These are phyloP conservation scores for Sebastes iracundus DNA, from an alignment of 2,797 vertebrate species.

Conservation along the genomic window DNA sequence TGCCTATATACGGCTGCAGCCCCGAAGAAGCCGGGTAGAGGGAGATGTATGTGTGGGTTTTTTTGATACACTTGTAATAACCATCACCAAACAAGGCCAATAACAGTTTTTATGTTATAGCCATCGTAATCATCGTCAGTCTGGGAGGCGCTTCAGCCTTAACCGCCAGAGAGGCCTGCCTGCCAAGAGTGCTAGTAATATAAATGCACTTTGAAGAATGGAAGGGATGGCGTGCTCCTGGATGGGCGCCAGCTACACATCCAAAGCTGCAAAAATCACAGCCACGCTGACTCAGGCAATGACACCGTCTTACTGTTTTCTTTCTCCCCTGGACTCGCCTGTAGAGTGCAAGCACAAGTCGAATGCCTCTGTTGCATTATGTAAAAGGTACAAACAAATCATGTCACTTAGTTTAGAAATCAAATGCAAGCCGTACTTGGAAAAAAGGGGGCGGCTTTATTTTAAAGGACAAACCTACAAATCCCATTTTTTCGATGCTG, in stretches of 20 bases:
- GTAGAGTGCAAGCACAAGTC: conserved; percentile 12
- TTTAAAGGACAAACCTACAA: conserved; percentile 37
- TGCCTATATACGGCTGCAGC: conserved; percentile 27
- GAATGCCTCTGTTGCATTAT: conserved; percentile 57
- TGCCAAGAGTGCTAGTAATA: conserved; percentile 81
- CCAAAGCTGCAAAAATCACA: conserved; percentile 80
- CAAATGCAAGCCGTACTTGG: conserved; percentile 36
- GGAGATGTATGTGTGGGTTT: conserved; percentile 65
- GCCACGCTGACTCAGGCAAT: conserved; percentile 77
- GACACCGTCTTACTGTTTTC: conserved; percentile 64
- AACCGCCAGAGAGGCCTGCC: conserved; percentile 71
- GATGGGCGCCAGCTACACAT: conserved; percentile 78
- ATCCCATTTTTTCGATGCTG: conserved; percentile 12
- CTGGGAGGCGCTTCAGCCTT: conserved; percentile 76
- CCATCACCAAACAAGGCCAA: conserved; percentile 81
- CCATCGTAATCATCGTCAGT: conserved; percentile 82
- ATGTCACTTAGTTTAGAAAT: conserved; percentile 49
- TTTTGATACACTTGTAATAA: conserved; percentile 81
- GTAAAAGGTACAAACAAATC: conserved; percentile 57
- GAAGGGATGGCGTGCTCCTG: conserved; percentile 76
- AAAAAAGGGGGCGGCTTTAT: neutral
- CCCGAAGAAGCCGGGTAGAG: conserved; percentile 26
- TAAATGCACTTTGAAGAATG: conserved; percentile 85
- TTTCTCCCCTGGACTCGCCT: conserved; percentile 47
- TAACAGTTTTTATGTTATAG: conserved; percentile 83